Evolutionary conservation across 1,140 invertebrate genomes (phyloP), one percentile per base, ranked within the genome.

Genomic region (Anastrepha ludens): DNA sequence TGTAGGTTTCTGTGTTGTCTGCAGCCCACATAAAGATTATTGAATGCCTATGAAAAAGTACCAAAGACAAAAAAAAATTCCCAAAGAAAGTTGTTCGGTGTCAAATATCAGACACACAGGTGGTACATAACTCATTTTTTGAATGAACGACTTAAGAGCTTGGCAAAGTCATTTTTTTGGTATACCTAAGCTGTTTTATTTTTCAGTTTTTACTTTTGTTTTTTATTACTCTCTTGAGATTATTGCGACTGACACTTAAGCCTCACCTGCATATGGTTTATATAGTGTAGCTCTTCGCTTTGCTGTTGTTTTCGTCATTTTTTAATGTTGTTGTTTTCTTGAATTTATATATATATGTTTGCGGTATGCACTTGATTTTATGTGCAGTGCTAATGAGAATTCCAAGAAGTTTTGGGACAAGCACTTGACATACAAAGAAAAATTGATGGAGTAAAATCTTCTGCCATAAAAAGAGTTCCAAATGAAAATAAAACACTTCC

Each of bases 301-400:
- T 44, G 47, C 17, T 20, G 74, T 50, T 81, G 47, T 55, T 55
- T 17, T 81, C 8, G 17, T n/a, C 13, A 13, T 29, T 17, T 74
- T 9, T 47, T 11, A 15, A 9, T 20, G n/a, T 20, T 74, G 11
- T 74, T 9, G 20, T 55, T 81, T 81, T 81, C 8, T 6, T 20
- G 8, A 81, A 55, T 81, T 20, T 55, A 58, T 81, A 55, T 81
- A 81, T 81, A 29, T 29, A 29, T 29, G 29, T 29, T 29, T 29
- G 29, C 29, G 29, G 29, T 1, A 29, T 29, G 29, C 29, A 29
- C 29, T 81, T 81, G n/a, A 58, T 81, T 81, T 81, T 55, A 81
- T 81, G 74, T 81, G 47, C 44, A 81, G 74, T 81, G 47, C 74
- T 81, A 55, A 74, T 74, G 67, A 74, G 67, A 74, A 81, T 55